A percentile compares a stretch with the other conserved stretches of the same genome.
phyloP scores from a whole-genome alignment of 2,113 vertebrate genomes.

The Pomatostomus ruficeps region DNA sequence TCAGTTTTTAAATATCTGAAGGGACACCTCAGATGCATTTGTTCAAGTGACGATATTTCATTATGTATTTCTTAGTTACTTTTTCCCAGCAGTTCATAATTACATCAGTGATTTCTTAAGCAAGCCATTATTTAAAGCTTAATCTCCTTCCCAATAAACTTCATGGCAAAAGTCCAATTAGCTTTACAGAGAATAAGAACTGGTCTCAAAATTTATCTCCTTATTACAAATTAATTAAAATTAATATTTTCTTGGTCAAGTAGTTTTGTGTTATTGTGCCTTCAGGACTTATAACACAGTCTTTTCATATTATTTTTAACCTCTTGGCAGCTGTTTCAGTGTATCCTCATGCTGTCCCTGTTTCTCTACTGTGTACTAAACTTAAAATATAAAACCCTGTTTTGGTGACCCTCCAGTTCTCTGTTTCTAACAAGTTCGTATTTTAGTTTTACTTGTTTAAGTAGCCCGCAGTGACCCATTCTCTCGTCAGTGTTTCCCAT shows the following conservation, averaged over 20 bases:
- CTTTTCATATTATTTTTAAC: background rate
- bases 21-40: background rate
- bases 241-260: background rate
- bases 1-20: constrained; percentile 10
- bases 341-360: background rate
- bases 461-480: background rate
- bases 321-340: background rate
- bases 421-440: background rate
- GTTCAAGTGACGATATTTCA: background rate
- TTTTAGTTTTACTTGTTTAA: constrained; percentile 11
- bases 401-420: constrained; percentile 22
- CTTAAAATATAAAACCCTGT: background rate
- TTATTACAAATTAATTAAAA: constrained; percentile 2
- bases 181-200: background rate
- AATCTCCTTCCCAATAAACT: constrained; percentile 17
- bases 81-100: constrained; percentile 9
- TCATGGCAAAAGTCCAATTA: background rate
- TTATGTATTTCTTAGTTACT: constrained; percentile 21
- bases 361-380: background rate
- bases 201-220: background rate
- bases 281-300: background rate
- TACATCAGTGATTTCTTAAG: constrained; percentile 26
- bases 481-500: background rate
- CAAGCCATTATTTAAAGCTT: constrained; percentile 21
- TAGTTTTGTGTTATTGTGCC: background rate